These are phyloP conservation scores for Lasioglossum lativentre DNA, from an alignment of 2,888 invertebrate genomes.

Conservation along the genomic window DNA sequence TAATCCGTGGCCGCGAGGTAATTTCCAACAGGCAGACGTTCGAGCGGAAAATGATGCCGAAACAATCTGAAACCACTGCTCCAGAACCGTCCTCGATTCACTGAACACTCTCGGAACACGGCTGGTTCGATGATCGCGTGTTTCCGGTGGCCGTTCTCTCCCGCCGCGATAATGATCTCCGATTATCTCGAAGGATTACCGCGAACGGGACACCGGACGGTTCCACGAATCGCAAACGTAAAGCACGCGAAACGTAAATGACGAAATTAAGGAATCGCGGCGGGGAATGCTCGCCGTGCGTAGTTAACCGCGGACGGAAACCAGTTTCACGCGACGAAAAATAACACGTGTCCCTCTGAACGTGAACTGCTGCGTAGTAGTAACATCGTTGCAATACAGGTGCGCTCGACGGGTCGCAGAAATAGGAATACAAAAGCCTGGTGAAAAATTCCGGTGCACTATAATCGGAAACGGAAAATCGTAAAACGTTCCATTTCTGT, in stretches of 20 bases:
- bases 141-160: conserved; percentile 30
- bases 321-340: conserved; percentile 50
- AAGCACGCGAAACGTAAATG: conserved; percentile 4
- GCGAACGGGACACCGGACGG: background rate
- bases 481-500: background rate
- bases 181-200: conserved; percentile 22
- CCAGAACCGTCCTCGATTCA: conserved; percentile 19
- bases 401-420: background rate
- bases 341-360: conserved; percentile 33
- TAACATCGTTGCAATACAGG: conserved; percentile 30
- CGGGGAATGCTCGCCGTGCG: background rate
- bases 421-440: background rate
- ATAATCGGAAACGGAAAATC: background rate
- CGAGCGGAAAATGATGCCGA: conserved; percentile 22
- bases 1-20: conserved; percentile 7
- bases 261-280: conserved; percentile 22
- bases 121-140: conserved; percentile 27
- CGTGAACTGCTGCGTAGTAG: conserved; percentile 11
- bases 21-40: conserved; percentile 11
- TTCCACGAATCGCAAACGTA: background rate
- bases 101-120: conserved; percentile 19
- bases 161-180: conserved; percentile 14
- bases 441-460: background rate
- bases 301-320: conserved; percentile 24
- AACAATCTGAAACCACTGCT: conserved; percentile 11